phyloP scores from a whole-genome alignment of 1,140 invertebrate genomes.

The Drosophila auraria region DNA sequence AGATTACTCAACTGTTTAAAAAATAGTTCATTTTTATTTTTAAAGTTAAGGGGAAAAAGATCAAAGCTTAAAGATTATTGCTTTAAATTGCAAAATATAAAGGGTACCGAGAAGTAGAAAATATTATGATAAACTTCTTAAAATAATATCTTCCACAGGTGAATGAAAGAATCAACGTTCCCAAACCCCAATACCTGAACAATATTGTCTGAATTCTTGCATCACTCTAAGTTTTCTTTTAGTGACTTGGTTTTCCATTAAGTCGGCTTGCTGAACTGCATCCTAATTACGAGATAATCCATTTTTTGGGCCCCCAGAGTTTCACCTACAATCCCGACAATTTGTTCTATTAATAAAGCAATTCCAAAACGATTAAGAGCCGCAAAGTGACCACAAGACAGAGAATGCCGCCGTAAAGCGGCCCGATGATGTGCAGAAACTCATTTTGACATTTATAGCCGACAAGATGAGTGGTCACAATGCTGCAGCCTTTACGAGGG shows the following conservation, averaged over 20 bases:
- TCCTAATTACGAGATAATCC: not conserved
- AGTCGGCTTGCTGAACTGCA: not conserved
- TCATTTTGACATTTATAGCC: slow-evolving; percentile 80
- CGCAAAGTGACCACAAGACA: slow-evolving; percentile 62
- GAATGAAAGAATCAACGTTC: too few relatives aligned
- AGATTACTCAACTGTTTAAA: too few relatives aligned
- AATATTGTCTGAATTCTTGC: not conserved
- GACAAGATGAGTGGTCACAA: slow-evolving; percentile 76
- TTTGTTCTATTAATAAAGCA: slow-evolving; percentile 83
- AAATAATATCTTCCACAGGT: too few relatives aligned
- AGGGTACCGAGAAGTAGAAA: too few relatives aligned
- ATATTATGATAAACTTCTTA: too few relatives aligned
- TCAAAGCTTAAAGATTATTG: too few relatives aligned
- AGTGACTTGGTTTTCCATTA: too few relatives aligned
- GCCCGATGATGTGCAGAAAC: slow-evolving; percentile 52
- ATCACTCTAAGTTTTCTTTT: not conserved
- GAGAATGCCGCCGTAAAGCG: slow-evolving; percentile 36
- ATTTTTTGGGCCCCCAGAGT: not conserved
- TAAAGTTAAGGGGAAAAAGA: too few relatives aligned
- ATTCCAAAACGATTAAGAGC: slow-evolving; percentile 81
- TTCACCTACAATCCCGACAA: slow-evolving; percentile 54
- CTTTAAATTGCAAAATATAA: too few relatives aligned
- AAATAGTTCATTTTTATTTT: too few relatives aligned
- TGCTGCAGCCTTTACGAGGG: slow-evolving; percentile 38
- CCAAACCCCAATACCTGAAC: too few relatives aligned